Evolutionary conservation across 2,888 invertebrate species (phyloP), one percentile per base, ranked within the genome.

Genomic region (Pandemis heparana): DNA sequence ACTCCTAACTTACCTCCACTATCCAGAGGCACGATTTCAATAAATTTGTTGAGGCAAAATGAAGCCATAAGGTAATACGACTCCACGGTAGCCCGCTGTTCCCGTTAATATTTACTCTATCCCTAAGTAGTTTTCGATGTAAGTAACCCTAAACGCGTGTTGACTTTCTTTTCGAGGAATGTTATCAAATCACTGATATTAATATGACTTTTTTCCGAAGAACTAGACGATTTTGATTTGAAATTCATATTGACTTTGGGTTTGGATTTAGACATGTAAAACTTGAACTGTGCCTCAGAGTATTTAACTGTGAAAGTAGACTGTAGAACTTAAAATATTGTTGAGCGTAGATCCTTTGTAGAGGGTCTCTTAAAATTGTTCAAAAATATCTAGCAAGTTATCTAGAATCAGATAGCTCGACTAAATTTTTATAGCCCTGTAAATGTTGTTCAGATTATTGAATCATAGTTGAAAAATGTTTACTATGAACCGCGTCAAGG

Each of bases 1-100:
- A 82, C 85, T 80, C 82, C 77, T 83, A 76, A 82, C 83, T 89
- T 88, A 79, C 82, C 83, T 82, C 80, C 80, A 81, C 80, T 81
- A 38, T 38, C 78, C 81, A 78, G 77, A 79, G 71, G 87, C 91
- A 92, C 92, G 92, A 91, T 86, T 89, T 90, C 90, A 89, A 92
- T 93, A 92, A 91, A 90, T 91, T 91, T 89, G 90, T 91, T 85
- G 82, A 87, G 88, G 85, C 85, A 78, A 89, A 92, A 92, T 92
- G 89, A 90, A 93, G 90, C 87, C 85, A 88, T 92, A 89, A 88
- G 83, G 85, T 86, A 85, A 87, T 86, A 83, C 81, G 81, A 85
- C 83, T 83, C 84, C 85, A 85, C 88, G 84, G 90, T 87, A 89
- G 90, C 88, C 85, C 81, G 76, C 77, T 66, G 74, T 70, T 75